These are phyloP conservation scores for Embiotoca jacksoni DNA, from an alignment of 2,113 vertebrate genomes.

Conservation along the genomic window DNA sequence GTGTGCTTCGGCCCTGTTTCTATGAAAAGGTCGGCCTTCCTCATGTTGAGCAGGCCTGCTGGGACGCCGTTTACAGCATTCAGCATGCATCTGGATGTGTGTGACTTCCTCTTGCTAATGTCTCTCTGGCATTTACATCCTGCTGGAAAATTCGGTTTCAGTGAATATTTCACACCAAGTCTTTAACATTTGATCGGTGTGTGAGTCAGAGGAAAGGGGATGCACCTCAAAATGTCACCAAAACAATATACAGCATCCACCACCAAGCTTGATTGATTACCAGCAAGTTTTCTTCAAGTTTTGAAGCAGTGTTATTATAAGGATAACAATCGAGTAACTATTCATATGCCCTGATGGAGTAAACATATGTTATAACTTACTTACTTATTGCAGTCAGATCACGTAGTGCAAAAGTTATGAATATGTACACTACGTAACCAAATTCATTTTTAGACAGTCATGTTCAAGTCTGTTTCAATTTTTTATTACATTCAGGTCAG, in stretches of 20 bases:
- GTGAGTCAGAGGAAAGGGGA: background rate
- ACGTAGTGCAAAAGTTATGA: too few relatives aligned
- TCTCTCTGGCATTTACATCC: conserved; percentile 19
- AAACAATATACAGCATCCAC: background rate
- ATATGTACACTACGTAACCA: too few relatives aligned
- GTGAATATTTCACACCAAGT: conserved; percentile 30
- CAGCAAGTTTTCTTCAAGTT: too few relatives aligned
- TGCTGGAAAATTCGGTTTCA: conserved; percentile 5
- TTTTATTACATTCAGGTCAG: too few relatives aligned
- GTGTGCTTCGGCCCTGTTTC: conserved; percentile 16
- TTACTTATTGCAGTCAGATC: too few relatives aligned
- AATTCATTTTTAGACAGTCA: too few relatives aligned
- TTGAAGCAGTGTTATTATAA: too few relatives aligned
- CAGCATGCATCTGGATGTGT: conserved; percentile 9
- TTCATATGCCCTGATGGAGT: too few relatives aligned
- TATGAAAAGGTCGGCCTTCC: conserved; percentile 32
- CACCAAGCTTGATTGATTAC: too few relatives aligned
- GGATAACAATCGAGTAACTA: too few relatives aligned
- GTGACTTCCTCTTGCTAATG: background rate
- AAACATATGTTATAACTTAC: too few relatives aligned
- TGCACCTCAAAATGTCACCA: background rate
- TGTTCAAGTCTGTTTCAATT: too few relatives aligned
- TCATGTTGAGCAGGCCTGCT: conserved; percentile 32
- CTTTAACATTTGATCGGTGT: background rate
- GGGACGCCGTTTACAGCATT: conserved; percentile 16